A percentile compares a stretch with the other conserved stretches of the same genome.
phyloP scores from a whole-genome alignment of 2,797 vertebrate species.

The Lepidocolaptes lacrymiger region DNA sequence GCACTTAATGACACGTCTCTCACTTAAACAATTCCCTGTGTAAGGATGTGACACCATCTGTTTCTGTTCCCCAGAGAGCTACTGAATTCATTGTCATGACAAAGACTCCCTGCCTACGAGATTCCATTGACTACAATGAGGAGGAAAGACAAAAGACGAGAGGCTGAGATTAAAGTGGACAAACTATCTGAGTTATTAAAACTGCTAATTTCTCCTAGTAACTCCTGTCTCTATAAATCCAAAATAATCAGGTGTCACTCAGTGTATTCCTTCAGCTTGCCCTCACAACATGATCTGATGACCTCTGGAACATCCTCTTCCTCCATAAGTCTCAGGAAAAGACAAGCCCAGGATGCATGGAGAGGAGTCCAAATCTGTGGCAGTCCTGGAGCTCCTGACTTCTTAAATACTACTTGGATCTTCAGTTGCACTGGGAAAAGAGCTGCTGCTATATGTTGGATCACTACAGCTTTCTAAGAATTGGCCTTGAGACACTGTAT shows the following conservation, averaged over 20 bases:
- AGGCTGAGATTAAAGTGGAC: neutral
- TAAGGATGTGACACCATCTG: neutral
- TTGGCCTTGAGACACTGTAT: neutral
- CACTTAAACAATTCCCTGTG: neutral
- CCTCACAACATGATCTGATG: neutral
- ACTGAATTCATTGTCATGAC: neutral
- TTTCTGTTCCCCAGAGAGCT: neutral
- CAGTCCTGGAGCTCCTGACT: neutral
- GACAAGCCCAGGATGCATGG: neutral
- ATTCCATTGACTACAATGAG: neutral
- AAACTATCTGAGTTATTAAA: neutral
- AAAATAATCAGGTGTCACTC: neutral
- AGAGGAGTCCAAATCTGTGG: neutral
- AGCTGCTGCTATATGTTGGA: neutral
- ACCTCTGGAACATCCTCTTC: neutral
- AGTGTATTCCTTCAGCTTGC: neutral
- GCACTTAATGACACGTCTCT: neutral
- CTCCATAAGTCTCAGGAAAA: neutral
- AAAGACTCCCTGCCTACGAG: neutral
- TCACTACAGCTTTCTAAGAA: neutral
- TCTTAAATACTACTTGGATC: neutral
- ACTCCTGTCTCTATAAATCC: neutral
- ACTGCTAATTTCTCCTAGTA: neutral
- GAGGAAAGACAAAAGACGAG: neutral
- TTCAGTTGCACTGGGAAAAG: neutral